Evolutionary conservation across 2,888 invertebrate species (phyloP).

Genomic region (Acrobasis repandana): DNA sequence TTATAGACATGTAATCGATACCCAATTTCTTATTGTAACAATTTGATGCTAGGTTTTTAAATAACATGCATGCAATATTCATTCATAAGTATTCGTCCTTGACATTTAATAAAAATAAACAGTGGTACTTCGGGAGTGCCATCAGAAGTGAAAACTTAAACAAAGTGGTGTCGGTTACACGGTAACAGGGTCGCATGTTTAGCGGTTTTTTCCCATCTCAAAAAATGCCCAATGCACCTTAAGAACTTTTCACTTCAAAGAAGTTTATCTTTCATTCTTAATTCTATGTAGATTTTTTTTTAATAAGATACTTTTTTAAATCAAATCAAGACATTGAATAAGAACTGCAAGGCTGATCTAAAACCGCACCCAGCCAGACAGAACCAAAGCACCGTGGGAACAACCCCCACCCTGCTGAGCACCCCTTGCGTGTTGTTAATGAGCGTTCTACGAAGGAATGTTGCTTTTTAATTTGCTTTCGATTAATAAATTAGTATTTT

Average conservation of each 20-base stretch:
- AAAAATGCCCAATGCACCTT: too few species aligned
- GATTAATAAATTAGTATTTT: slow-evolving; percentile 24
- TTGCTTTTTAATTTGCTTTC: slow-evolving; percentile 25
- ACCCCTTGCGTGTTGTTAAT: slow-evolving; percentile 31
- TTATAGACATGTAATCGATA: slow-evolving; percentile 16
- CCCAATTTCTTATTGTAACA: not conserved
- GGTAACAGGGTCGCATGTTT: too few species aligned
- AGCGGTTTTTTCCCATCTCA: too few species aligned
- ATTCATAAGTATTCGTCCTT: too few species aligned
- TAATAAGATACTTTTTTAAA: not conserved
- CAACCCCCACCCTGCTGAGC: slow-evolving; percentile 29
- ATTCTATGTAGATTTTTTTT: not conserved
- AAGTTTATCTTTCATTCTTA: not conserved
- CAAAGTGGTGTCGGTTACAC: too few species aligned
- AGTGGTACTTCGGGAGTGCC: too few species aligned
- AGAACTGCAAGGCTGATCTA: not conserved
- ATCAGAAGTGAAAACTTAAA: too few species aligned
- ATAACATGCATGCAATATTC: not conserved
- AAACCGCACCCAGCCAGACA: slow-evolving; percentile 29
- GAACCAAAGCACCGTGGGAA: slow-evolving; percentile 45
- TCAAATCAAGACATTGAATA: not conserved
- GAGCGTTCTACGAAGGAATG: slow-evolving; percentile 27
- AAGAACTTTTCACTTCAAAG: too few species aligned
- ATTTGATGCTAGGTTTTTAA: not conserved
- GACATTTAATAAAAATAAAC: too few species aligned